Conservation (phyloP, 2,113 vertebrate species). For the Pomatostomus ruficeps region DNA sequence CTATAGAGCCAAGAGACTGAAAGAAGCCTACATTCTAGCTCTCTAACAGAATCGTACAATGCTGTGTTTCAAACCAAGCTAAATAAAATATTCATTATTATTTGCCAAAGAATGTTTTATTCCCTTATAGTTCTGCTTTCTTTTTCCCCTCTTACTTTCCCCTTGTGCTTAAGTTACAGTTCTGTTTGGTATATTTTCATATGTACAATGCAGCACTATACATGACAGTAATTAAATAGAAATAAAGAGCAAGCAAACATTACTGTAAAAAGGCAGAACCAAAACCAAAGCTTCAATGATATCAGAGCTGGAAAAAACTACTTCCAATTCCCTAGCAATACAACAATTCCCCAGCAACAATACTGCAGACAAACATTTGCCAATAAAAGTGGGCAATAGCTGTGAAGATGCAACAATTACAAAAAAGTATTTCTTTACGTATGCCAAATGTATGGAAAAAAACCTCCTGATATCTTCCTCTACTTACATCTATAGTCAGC, state of each 20-base stretch:
- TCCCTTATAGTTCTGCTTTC: neutral
- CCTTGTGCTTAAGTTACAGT: neutral
- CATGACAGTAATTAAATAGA: neutral
- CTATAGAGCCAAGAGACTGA: neutral
- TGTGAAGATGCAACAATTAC: neutral
- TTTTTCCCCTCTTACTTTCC: neutral
- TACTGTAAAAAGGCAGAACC: neutral
- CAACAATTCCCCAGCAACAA: neutral
- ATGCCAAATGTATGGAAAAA: neutral
- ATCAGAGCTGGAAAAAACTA: neutral
- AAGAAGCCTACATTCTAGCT: neutral
- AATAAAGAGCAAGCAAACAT: neutral
- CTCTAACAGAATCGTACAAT: neutral
- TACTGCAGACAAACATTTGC: neutral
- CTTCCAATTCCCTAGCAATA: neutral
- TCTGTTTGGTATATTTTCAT: neutral
- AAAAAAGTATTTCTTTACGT: neutral
- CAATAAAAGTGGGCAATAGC: neutral
- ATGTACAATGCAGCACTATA: neutral
- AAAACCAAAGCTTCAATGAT: neutral
- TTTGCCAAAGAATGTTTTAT: neutral
- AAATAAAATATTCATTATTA: slow-evolving; percentile 17
- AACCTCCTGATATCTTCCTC: neutral
- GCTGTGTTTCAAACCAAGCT: neutral
- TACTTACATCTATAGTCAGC: neutral